Evolutionary conservation across 2,888 invertebrate species (phyloP).

Genomic region (Apamea anceps): DNA sequence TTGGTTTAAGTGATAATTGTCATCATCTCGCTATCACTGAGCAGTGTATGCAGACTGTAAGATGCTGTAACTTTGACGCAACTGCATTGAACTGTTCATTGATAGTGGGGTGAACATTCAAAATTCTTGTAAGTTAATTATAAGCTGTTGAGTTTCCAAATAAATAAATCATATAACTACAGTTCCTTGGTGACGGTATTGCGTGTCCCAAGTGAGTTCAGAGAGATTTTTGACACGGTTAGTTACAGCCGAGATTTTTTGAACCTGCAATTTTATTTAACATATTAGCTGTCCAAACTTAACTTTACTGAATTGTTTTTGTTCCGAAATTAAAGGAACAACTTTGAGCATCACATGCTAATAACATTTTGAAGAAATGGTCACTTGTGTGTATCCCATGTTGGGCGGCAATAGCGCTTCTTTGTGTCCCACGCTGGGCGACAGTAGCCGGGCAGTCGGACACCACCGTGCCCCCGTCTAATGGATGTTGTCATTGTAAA

Average conservation of each 20-base stretch:
- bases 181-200: not conserved
- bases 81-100: too few species aligned
- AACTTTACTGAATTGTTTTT: not conserved
- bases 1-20: too few species aligned
- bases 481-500: slow-evolving; percentile 85
- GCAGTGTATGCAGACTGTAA: too few species aligned
- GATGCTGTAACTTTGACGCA: too few species aligned
- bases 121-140: too few species aligned
- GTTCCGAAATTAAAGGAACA: not conserved
- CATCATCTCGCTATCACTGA: too few species aligned
- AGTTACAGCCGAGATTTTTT: not conserved
- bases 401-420: slow-evolving; percentile 71
- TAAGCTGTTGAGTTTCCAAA: too few species aligned
- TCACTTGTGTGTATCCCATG: slow-evolving; percentile 69
- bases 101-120: too few species aligned
- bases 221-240: not conserved
- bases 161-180: not conserved
- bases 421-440: slow-evolving; percentile 73
- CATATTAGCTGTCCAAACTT: not conserved
- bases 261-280: not conserved
- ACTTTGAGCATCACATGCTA: slow-evolving; percentile 65
- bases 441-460: slow-evolving; percentile 69
- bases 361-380: slow-evolving; percentile 76
- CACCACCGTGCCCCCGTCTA: slow-evolving; percentile 67
- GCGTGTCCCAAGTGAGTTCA: not conserved